phyloP scores from a whole-genome alignment of 2,888 invertebrate genomes.

The Crossocerus cetratus region DNA sequence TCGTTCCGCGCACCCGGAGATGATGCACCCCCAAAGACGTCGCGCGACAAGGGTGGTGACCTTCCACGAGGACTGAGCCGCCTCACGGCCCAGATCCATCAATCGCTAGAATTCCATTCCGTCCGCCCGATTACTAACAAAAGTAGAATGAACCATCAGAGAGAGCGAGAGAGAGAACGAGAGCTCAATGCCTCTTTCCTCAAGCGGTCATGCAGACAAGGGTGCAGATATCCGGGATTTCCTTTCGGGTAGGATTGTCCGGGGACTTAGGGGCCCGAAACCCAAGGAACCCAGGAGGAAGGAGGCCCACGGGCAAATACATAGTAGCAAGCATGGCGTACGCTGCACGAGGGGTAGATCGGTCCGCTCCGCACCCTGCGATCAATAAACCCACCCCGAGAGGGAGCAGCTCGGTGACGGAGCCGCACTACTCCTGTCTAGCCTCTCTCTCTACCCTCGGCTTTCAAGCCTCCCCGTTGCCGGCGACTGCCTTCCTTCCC shows the following conservation, averaged over 20 bases:
- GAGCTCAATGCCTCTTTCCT: neutral
- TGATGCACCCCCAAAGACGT: no score
- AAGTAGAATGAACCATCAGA: constrained; percentile 12
- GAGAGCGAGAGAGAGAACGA: no score
- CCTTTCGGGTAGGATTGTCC: constrained; percentile 33
- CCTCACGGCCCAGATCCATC: constrained; percentile 21
- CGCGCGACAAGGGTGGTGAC: constrained; percentile 43
- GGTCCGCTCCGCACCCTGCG: constrained; percentile 67
- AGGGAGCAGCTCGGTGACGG: constrained; percentile 60
- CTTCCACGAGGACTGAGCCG: constrained; percentile 15
- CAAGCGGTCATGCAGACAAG: no score
- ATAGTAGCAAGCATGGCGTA: constrained; percentile 60
- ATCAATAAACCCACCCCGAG: constrained; percentile 69
- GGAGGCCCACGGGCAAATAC: constrained; percentile 39
- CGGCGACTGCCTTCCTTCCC: constrained; percentile 12
- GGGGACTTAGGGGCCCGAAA: constrained; percentile 13
- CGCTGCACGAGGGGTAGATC: constrained; percentile 60
- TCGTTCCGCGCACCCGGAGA: no score
- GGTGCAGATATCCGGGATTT: no score
- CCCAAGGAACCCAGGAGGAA: constrained; percentile 8
- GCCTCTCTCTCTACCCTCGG: constrained; percentile 27
- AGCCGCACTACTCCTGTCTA: constrained; percentile 50
- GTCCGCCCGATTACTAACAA: constrained; percentile 19
- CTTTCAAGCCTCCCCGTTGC: constrained; percentile 4
- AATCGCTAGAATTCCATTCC: constrained; percentile 1